Conservation (phyloP, 1,140 invertebrate genomes). For the Gonioctena quinquepunctata region DNA sequence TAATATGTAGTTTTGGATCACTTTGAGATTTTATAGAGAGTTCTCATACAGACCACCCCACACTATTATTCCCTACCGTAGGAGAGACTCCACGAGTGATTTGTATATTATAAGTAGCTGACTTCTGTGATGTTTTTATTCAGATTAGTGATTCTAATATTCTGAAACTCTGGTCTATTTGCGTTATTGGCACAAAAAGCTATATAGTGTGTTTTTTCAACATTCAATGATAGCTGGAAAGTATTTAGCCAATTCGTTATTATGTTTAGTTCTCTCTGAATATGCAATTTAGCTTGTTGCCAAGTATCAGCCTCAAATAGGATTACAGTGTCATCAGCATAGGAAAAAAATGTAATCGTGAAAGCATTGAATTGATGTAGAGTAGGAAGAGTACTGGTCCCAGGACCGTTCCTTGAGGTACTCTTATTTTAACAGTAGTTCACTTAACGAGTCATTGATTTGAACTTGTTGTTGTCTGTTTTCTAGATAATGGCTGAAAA, state of each 20-base stretch:
- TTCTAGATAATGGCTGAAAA: too few relatives aligned
- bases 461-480: too few relatives aligned
- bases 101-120: background rate
- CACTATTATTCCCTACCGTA: too few relatives aligned
- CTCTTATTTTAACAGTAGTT: too few relatives aligned
- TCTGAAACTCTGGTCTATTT: background rate
- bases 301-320: background rate
- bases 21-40: constrained; percentile 1
- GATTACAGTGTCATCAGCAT: constrained; percentile 12
- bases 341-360: background rate
- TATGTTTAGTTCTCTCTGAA: background rate
- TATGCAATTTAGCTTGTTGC: background rate
- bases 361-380: too few relatives aligned
- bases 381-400: too few relatives aligned
- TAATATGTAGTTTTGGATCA: background rate
- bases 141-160: background rate
- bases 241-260: background rate
- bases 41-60: background rate
- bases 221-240: constrained; percentile 9
- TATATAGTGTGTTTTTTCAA: constrained; percentile 1
- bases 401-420: background rate
- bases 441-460: too few relatives aligned
- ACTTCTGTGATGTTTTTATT: background rate
- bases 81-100: background rate
- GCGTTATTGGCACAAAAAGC: background rate